Evolutionary conservation across 2,113 vertebrate species (phyloP).

Genomic region (Petrocephalus zakoni): DNA sequence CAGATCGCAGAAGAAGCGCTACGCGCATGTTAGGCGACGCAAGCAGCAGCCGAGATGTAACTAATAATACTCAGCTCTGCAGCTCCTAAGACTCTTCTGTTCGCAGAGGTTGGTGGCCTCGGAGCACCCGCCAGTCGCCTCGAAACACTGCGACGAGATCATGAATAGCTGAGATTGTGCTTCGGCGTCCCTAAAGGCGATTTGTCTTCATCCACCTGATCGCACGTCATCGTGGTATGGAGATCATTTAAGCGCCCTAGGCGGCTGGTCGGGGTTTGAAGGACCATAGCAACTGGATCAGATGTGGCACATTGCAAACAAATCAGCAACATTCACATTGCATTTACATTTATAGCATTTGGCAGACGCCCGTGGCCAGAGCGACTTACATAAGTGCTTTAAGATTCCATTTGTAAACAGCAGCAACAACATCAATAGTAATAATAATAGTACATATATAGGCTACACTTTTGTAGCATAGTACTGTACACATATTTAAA

Average conservation of each 20-base stretch:
- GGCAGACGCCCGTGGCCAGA: no score
- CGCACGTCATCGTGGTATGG: neutral
- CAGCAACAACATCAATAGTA: neutral
- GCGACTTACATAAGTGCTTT: no score
- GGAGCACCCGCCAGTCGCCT: neutral
- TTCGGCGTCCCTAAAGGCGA: neutral
- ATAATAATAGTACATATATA: neutral
- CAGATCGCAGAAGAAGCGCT: neutral
- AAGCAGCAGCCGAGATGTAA: neutral
- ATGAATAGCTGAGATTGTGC: neutral
- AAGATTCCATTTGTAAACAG: no score
- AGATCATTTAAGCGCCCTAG: neutral
- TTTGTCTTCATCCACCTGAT: conserved; percentile 19
- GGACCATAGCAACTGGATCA: neutral
- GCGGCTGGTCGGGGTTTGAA: neutral
- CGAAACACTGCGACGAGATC: neutral
- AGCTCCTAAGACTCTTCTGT: neutral
- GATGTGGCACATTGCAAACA: neutral
- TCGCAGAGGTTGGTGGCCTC: neutral
- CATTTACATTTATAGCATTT: no score
- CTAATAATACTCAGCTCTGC: neutral
- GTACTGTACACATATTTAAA: neutral
- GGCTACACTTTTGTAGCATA: neutral
- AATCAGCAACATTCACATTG: neutral
- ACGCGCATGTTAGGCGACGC: neutral